Evolutionary conservation across 2,113 vertebrate species (phyloP).

Genomic region (cattle (Bos taurus)): DNA sequence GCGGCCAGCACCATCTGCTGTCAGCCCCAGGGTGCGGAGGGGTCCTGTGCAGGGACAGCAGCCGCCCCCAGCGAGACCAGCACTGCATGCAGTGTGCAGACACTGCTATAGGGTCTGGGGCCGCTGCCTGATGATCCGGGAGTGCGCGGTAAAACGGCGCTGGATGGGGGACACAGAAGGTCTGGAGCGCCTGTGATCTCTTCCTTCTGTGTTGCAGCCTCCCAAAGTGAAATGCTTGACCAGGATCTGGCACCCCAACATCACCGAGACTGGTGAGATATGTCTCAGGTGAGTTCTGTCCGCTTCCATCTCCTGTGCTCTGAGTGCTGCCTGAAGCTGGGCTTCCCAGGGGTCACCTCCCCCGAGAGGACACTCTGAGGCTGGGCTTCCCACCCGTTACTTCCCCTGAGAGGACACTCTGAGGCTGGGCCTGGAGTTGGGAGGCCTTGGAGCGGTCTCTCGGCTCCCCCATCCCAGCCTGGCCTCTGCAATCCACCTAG

Average conservation of each 20-base stretch:
- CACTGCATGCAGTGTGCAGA: background rate
- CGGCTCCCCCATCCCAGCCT: background rate
- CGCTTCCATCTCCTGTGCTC: background rate
- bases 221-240: constrained; percentile 98
- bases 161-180: rapidly evolving
- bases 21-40: rapidly evolving
- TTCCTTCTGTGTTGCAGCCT: constrained; percentile 84
- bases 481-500: no score
- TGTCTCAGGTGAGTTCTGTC: constrained; percentile 90
- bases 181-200: background rate
- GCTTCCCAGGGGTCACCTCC: rapidly evolving
- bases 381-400: rapidly evolving
- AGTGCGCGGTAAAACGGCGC: rapidly evolving
- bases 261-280: constrained; percentile 97
- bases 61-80: background rate
- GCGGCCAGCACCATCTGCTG: rapidly evolving
- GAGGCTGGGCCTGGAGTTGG: background rate
- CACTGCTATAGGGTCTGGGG: rapidly evolving
- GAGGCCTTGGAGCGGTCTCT: background rate
- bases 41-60: rapidly evolving
- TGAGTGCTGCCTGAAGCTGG: background rate
- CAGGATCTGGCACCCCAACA: constrained; percentile 99
- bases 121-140: rapidly evolving
- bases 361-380: background rate
- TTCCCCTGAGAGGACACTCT: background rate